Base-by-base conservation (phyloP, 2,888 invertebrate genomes). In the Tinea trinotella region DNA sequence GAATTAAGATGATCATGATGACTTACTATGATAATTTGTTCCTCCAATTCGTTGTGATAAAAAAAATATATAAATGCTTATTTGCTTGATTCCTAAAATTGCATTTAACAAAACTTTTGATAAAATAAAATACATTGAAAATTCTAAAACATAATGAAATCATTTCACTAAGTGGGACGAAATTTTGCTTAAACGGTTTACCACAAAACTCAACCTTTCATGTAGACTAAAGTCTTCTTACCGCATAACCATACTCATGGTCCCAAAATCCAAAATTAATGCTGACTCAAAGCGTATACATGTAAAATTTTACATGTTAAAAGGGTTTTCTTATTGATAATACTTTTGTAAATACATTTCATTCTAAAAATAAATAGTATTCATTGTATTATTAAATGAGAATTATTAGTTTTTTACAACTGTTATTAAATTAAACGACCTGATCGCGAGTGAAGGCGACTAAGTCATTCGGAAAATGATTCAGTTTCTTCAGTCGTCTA, bases 151-250 rank as follows among this genome's bases (percentile, higher is more conserved):
- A 13, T 12, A 46, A 46, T 17, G 18, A 46, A 46, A 19, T 46
- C 18, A 19, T 46, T 17, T 46, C n/a, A 17, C 15, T 46, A 46
- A 46, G 46, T 46, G 19, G 46, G 46, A 46, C 46, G 7, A 46
- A 46, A 46, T 19, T 46, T 46, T 17, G 10, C 18, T 46, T 19
- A 46, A 46, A 19, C 46, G 46, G 46, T 46, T 19, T 17, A 46
- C 46, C 46, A 46, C 46, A 46, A 19, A 46, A 46, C 46, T 46
- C 18, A n/a, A 46, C 46, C 46, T 46, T 46, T 46, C 46, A 40
- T 40, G 46, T 46, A 19, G 46, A 19, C 46, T 17, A 46, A 17
- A 19, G 46, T 46, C 46, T 19, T 6, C 17, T 19, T 46, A 40
- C 46, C 46, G 19, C 46, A 46, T n/a, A 46, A 46, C 46, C 18